These are phyloP conservation scores for Ashinkailepas kermadecensis DNA, from an alignment of 2,888 invertebrate genomes.

Conservation along the genomic window DNA sequence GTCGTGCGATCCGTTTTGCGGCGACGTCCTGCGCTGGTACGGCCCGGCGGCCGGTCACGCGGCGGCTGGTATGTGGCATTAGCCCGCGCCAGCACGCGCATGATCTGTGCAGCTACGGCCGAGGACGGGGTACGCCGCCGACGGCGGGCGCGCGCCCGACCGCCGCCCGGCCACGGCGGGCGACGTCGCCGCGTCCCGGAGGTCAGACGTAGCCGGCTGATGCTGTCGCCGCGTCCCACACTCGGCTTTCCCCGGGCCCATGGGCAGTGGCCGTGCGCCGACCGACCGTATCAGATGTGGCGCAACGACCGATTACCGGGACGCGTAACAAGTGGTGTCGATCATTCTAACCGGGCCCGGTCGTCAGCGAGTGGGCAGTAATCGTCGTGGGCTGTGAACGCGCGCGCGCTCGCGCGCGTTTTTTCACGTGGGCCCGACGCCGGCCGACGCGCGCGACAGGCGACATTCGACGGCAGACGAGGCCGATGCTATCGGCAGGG, in stretches of 20 bases:
- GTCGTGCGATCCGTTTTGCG: neutral
- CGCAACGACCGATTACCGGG: neutral
- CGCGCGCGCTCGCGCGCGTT: neutral
- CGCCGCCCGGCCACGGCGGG: neutral
- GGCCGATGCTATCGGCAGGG: neutral
- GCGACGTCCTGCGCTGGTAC: neutral
- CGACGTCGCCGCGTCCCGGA: neutral
- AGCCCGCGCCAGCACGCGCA: neutral
- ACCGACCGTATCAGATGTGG: neutral
- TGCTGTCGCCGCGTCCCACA: no score
- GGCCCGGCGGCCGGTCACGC: neutral
- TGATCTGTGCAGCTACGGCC: neutral
- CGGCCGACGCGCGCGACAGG: neutral
- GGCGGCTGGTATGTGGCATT: neutral
- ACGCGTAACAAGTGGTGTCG: neutral
- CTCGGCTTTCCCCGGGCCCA: neutral
- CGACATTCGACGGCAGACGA: neutral
- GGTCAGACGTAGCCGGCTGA: neutral
- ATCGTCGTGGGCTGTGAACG: neutral
- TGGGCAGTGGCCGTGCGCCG: neutral
- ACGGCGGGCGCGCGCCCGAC: neutral
- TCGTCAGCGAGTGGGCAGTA: neutral
- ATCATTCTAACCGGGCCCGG: neutral
- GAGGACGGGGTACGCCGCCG: neutral
- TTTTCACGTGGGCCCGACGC: neutral